A percentile compares a stretch with the other conserved stretches of the same genome.
Conservation (phyloP, 64 coral and sea anemone species). For the Catalaphyllia jardinei region DNA sequence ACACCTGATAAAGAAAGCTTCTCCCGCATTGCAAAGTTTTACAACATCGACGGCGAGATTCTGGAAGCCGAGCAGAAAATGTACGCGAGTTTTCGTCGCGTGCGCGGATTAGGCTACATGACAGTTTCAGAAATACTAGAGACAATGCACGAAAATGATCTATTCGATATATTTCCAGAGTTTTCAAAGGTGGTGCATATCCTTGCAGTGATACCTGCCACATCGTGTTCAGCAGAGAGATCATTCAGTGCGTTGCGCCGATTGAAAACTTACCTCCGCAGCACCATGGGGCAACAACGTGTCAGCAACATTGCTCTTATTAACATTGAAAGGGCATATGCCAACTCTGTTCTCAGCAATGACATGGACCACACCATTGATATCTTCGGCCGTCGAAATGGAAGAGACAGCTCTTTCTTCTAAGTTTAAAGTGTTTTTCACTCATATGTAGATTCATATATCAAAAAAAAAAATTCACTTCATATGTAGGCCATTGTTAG, state of each 20-base stretch:
- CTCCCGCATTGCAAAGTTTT: conserved; percentile 1
- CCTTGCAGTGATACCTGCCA: conserved; percentile 7
- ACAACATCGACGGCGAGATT: conserved; percentile 14
- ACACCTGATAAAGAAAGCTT: neutral
- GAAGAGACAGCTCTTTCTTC: too few relatives aligned
- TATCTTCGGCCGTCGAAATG: too few relatives aligned
- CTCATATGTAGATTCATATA: too few relatives aligned
- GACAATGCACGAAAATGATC: conserved; percentile 27
- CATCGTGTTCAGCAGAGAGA: conserved; percentile 11
- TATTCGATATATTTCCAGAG: neutral
- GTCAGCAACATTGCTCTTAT: too few relatives aligned
- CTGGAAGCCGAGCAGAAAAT: conserved; percentile 25
- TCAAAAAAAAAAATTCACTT: too few relatives aligned
- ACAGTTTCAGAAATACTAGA: conserved; percentile 11
- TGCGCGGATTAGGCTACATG: conserved; percentile 5
- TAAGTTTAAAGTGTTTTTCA: too few relatives aligned
- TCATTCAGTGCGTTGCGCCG: conserved; percentile 6
- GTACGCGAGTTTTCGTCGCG: conserved; percentile 15
- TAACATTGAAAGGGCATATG: too few relatives aligned
- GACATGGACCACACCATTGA: too few relatives aligned
- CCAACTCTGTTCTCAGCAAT: too few relatives aligned
- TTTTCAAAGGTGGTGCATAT: neutral
- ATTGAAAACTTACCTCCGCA: too few relatives aligned
- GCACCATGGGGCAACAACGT: too few relatives aligned
- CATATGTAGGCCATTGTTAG: too few relatives aligned